A percentile compares a stretch with the other conserved stretches of the same genome.
These are phyloP conservation scores for Cherax quadricarinatus DNA, from an alignment of 1,140 invertebrate genomes.

Conservation along the genomic window DNA sequence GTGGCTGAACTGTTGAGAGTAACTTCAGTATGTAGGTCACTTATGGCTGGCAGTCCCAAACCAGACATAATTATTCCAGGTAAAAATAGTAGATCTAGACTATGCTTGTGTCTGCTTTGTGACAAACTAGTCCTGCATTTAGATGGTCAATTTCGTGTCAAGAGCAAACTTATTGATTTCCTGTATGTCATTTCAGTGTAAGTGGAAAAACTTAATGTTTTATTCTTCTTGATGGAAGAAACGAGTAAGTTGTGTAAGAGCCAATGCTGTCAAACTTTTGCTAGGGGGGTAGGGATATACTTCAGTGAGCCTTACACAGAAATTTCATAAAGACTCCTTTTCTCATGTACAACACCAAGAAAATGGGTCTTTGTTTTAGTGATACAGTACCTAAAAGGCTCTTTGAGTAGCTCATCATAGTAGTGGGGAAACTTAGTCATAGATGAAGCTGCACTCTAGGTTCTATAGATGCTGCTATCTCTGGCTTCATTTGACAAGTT, in stretches of 20 bases:
- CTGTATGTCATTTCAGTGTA: conserved; percentile 48
- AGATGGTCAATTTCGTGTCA: conserved; percentile 56
- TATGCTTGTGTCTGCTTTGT: conserved; percentile 61
- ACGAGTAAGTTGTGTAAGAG: conserved; percentile 22
- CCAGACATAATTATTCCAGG: conserved; percentile 33
- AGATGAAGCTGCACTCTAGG: conserved; percentile 52
- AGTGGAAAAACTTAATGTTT: conserved; percentile 33
- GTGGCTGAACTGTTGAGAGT: conserved; percentile 60
- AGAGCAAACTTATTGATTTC: conserved; percentile 41
- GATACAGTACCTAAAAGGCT: not conserved
- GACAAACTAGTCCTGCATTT: conserved; percentile 63
- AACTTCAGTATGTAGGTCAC: conserved; percentile 51
- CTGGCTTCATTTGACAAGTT: conserved; percentile 47
- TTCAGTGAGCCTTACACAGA: conserved; percentile 46
- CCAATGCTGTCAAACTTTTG: conserved; percentile 28
- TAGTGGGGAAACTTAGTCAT: conserved; percentile 46
- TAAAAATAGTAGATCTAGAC: conserved; percentile 41
- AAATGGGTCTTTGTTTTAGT: conserved; percentile 38
- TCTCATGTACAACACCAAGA: conserved; percentile 43
- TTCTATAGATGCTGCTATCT: conserved; percentile 53
- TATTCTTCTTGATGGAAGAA: conserved; percentile 31
- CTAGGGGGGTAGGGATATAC: not conserved
- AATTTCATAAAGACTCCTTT: conserved; percentile 34
- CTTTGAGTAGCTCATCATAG: conserved; percentile 26
- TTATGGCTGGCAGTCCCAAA: conserved; percentile 68